Evolutionary conservation across 2,888 invertebrate genomes (phyloP), one percentile per base, ranked within the genome.

Genomic region (Pyrochroa serraticornis): DNA sequence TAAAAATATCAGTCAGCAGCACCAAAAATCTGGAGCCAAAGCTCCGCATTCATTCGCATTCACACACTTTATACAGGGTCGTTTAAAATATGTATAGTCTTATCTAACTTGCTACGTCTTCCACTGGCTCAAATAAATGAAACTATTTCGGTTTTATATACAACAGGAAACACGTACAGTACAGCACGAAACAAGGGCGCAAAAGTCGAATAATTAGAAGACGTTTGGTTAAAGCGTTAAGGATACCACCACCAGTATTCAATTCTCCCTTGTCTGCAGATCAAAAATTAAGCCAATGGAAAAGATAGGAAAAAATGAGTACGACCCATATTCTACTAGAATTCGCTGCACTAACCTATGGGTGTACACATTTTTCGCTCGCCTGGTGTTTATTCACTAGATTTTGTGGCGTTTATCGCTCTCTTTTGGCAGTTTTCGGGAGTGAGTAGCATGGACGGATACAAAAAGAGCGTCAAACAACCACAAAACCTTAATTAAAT

Each of bases 11-110:
- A 77, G 78, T 78, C 78, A 78, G 77, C 77, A 77, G 77, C 78
- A 79, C 78, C 79, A 78, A 72, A 71, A 65, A 55, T 56, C 49
- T 64, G 48, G 71, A 71, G 67, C 62, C 56, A 57, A n/a, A 60
- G 65, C 70, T 71, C 73, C 72, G 62, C 75, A 75, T 65, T 66
- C 73, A 68, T 70, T 66, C 68, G 47, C 77, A 78, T 77, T 76
- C 79, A 78, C 70, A 72, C 78, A 72, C 76, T 79, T 79, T 78
- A 77, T 79, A 79, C 78, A 79, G 71, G n/a, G 68, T 71, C 68
- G 70, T 75, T 73, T 71, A 76, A 74, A 74, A 74, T 76, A 75
- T 71, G 64, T 73, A 75, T 77, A 75, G 72, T 74, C 74, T 74
- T 75, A 71, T 69, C 66, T 71, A 64, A 65, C 63, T 68, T 58